Evolutionary conservation across 2,113 vertebrate genomes (phyloP).

Genomic region (Pollimyrus isidori): DNA sequence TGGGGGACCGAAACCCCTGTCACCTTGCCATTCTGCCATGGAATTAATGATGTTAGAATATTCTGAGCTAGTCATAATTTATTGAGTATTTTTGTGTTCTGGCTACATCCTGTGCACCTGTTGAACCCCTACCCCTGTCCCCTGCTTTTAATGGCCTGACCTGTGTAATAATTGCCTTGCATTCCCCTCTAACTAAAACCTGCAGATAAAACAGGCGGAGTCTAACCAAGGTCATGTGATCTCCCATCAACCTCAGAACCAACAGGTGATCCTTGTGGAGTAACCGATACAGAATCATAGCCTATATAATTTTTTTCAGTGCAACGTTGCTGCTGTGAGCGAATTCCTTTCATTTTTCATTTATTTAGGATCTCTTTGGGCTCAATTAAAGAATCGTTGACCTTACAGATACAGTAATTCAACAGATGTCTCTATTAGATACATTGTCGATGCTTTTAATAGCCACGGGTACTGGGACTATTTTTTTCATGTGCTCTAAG

Average conservation of each 20-base stretch:
- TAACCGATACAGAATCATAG: background rate
- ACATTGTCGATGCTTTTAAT: background rate
- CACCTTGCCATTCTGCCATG: background rate
- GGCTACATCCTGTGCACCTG: background rate
- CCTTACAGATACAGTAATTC: background rate
- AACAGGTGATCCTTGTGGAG: background rate
- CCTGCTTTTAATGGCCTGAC: background rate
- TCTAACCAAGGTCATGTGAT: background rate
- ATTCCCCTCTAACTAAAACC: background rate
- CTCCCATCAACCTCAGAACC: background rate
- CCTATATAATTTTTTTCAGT: background rate
- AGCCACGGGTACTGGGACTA: background rate
- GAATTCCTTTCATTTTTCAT: background rate
- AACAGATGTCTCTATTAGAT: background rate
- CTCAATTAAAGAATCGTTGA: background rate
- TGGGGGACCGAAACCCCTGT: background rate
- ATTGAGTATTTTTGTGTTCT: background rate
- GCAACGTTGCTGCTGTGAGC: background rate
- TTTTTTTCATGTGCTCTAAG: background rate
- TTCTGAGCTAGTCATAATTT: background rate
- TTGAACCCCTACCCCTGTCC: background rate
- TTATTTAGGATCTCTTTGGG: background rate
- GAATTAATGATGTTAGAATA: constrained; percentile 1
- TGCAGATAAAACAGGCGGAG: background rate
- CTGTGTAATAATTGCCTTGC: background rate